Evolutionary conservation across 2,797 vertebrate genomes (phyloP).

Genomic region (Lophius americanus): DNA sequence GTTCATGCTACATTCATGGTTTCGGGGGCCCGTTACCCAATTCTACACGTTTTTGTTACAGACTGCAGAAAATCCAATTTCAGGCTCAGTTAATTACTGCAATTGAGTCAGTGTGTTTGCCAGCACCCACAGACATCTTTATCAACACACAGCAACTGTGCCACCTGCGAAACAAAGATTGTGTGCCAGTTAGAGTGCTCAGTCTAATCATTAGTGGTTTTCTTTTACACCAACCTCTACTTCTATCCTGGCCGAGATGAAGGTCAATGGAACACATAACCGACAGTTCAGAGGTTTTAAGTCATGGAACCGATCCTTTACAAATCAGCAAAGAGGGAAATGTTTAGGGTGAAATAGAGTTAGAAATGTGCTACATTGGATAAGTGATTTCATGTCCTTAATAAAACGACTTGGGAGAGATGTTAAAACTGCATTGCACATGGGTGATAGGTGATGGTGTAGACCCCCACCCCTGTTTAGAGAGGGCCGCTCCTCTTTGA

Average conservation of each 20-base stretch:
- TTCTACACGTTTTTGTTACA: not conserved
- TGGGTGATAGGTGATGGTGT: too few relatives aligned
- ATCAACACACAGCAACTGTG: constrained; percentile 8
- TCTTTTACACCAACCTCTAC: not conserved
- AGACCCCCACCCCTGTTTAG: too few relatives aligned
- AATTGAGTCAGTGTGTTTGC: not conserved
- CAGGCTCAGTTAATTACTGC: constrained; percentile 29
- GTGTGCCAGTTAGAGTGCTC: constrained; percentile 3
- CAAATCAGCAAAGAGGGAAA: too few relatives aligned
- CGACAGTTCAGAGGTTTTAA: too few relatives aligned
- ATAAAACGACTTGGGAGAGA: too few relatives aligned
- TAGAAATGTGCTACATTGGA: too few relatives aligned
- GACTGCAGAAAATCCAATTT: constrained; percentile 11
- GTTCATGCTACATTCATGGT: constrained; percentile 6
- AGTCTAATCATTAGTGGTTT: not conserved
- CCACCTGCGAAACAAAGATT: constrained; percentile 6
- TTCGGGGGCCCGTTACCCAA: constrained; percentile 16
- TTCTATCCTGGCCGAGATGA: not conserved
- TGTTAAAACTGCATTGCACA: too few relatives aligned
- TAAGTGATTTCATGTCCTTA: too few relatives aligned
- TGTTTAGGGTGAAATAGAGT: too few relatives aligned
- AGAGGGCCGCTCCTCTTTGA: too few relatives aligned
- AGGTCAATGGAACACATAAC: too few relatives aligned
- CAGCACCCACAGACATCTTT: not conserved
- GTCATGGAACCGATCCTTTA: too few relatives aligned